Conservation (phyloP, 2,888 invertebrate genomes). For the Galeruca laticollis region DNA sequence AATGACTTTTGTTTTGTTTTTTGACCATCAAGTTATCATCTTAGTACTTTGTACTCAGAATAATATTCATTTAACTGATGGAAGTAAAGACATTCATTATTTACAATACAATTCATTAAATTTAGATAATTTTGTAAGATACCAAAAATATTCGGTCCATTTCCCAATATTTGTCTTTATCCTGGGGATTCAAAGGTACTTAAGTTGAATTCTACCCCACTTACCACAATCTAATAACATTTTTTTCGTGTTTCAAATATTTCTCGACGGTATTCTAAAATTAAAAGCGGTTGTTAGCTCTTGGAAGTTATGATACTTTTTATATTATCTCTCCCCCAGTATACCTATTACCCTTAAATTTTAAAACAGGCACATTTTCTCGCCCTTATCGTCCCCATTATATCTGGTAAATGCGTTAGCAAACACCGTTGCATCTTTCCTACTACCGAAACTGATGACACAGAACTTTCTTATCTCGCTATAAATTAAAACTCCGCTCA, state of each 20-base stretch:
- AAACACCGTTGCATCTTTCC: conserved; percentile 61
- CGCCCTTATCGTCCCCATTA: conserved; percentile 64
- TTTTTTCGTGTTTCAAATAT: conserved; percentile 63
- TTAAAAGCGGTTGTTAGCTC: conserved; percentile 60
- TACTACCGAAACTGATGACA: conserved; percentile 64
- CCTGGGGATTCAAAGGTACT: too few species aligned
- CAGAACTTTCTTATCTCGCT: conserved; percentile 64
- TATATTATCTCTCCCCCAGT: conserved; percentile 63
- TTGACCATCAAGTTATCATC: too few species aligned
- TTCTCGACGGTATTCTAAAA: conserved; percentile 61
- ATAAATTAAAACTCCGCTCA: conserved; percentile 58
- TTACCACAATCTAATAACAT: conserved; percentile 59
- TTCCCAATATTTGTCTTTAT: too few species aligned
- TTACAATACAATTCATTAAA: too few species aligned
- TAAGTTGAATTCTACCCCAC: conserved; percentile 28
- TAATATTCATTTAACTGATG: too few species aligned
- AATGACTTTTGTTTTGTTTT: too few species aligned
- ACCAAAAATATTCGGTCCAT: too few species aligned
- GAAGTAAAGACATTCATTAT: too few species aligned
- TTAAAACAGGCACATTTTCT: conserved; percentile 67
- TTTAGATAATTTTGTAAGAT: not conserved
- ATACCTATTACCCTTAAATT: conserved; percentile 67
- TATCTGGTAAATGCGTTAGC: conserved; percentile 63
- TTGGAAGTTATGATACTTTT: conserved; percentile 62
- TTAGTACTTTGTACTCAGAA: too few species aligned